Conservation (phyloP, 2,113 vertebrate species). For the Carettochelys insculpta region DNA sequence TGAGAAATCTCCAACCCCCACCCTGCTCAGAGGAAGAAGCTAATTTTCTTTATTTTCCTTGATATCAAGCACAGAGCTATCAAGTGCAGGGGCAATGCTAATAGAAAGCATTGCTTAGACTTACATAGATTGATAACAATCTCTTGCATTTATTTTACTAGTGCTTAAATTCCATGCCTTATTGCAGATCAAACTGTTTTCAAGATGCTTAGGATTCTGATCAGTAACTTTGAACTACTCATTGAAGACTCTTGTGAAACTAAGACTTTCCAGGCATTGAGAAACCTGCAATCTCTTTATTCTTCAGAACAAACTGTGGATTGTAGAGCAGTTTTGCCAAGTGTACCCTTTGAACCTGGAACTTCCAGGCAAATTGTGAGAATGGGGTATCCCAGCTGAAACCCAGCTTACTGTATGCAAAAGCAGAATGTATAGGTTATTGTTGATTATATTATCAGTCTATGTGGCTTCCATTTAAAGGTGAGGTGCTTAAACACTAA, state of each 20-base stretch:
- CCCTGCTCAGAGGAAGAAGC: background rate
- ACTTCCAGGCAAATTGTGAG: background rate
- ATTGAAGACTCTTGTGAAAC: background rate
- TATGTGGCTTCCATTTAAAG: background rate
- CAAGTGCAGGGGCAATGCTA: constrained; percentile 15
- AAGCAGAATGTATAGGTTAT: background rate
- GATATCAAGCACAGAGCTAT: background rate
- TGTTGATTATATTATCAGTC: background rate
- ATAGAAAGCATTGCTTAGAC: constrained; percentile 28
- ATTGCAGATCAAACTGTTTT: constrained; percentile 37
- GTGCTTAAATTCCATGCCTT: background rate
- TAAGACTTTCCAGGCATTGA: constrained; percentile 1
- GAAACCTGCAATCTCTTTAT: constrained; percentile 6
- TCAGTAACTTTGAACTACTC: background rate
- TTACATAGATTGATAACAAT: constrained; percentile 30
- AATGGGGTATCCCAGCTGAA: background rate
- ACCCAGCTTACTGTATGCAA: background rate
- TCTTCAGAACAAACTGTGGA: background rate
- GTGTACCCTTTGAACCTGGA: background rate
- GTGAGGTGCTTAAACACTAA: background rate
- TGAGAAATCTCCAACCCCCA: background rate
- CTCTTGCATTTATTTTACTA: constrained; percentile 20
- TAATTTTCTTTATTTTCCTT: background rate
- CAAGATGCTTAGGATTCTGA: background rate
- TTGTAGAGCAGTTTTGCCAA: background rate